Base-by-base conservation (phyloP, 1,140 invertebrate species). In the Sycophaga agraensis region DNA sequence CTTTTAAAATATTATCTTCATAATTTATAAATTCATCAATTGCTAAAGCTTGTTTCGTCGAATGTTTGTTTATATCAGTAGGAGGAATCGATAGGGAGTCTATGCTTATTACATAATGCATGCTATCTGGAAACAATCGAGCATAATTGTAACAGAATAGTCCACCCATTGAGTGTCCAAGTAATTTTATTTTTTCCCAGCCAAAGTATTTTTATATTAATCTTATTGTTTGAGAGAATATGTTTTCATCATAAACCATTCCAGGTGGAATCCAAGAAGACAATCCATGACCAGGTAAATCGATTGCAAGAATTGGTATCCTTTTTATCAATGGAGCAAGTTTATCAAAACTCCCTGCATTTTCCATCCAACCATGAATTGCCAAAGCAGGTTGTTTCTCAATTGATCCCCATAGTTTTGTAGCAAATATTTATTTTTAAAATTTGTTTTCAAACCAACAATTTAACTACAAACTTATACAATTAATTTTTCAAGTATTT, bases 311-410 rank as follows among this genome's bases (percentile, higher is more conserved):
- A 59, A 89, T 82, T 5, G 85, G 80, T 2, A 84, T 67, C 65
- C 88, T 74, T 14, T 80, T 79, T 35, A 92, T 69, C 22, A 87
- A 68, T 14, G 88, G 87, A 17, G 85, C 84, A 9, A 92, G 70
- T 1, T 82, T 79, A 72, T 91, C 89, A 78, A 90, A 92, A 1
- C 86, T 86, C 2, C 85, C 88, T 12, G 88, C 87, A 73, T 91
- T 91, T 66, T 90, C 88, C 75, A 88, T 68, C 88, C 89, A 91
- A 1, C 90, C 91, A 71, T 93, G 91, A 39, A 92, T 66, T 1
- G 85, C 84, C 14, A 92, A 68, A 46, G 91, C 84, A 0, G 89
- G 89, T 40, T 83, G 76, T 8, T 82, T 78, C 60, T 86, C 75
- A 43, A 82, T 82, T 11, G 87, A 87, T 14, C 56, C 56, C 85